phyloP scores from a whole-genome alignment of 2,113 vertebrate genomes.

The Zosterops japonicus region DNA sequence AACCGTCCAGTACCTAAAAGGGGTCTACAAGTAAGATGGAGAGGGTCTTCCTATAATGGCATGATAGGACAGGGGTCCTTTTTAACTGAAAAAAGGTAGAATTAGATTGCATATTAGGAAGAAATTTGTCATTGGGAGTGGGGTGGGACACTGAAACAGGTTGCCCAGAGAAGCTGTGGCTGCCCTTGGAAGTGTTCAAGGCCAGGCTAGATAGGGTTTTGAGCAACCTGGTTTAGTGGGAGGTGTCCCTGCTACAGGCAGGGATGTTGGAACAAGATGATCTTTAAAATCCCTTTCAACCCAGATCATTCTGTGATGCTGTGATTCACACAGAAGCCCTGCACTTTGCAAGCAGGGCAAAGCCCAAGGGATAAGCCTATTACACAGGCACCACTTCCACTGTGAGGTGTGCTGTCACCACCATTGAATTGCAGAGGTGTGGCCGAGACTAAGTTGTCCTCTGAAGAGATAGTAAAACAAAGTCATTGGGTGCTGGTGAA shows the following conservation, averaged over 20 bases:
- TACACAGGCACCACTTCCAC: neutral
- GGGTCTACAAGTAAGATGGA: neutral
- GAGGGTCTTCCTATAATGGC: neutral
- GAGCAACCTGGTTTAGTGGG: neutral
- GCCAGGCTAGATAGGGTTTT: neutral
- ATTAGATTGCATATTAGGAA: neutral
- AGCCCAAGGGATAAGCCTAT: neutral
- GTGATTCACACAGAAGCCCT: neutral
- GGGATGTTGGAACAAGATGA: fast-evolving
- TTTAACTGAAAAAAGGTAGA: neutral
- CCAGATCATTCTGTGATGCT: neutral
- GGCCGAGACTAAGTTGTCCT: neutral
- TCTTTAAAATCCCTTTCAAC: neutral
- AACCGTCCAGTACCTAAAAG: neutral
- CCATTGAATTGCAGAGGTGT: neutral
- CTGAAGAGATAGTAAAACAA: neutral
- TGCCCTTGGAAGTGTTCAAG: neutral
- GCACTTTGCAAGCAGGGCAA: neutral
- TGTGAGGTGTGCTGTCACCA: neutral
- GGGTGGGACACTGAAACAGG: neutral
- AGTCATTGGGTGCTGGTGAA: neutral
- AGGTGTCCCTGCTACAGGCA: neutral
- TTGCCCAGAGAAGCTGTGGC: neutral
- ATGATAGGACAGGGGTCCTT: neutral
- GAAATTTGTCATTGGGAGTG: neutral